Evolutionary conservation across 1,140 invertebrate species (phyloP), one percentile per base, ranked within the genome.

Genomic region (Ceratina calcarata): DNA sequence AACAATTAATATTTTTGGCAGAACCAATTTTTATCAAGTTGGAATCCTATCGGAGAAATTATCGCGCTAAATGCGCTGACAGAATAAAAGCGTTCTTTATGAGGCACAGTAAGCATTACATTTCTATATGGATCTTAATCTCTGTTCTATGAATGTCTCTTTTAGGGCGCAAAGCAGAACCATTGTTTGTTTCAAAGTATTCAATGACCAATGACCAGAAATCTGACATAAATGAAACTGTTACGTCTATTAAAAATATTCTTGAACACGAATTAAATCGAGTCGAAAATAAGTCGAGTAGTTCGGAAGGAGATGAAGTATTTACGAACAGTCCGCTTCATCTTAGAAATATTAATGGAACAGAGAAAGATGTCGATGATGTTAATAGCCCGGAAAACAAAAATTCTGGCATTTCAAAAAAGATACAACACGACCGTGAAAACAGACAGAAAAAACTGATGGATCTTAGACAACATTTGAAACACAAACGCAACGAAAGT

Each of bases 1-100:
- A 80, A 24, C 22, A 51, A 55, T 53, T 75, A 3, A 79, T 84
- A 24, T 84, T 84, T 61, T 51, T 84, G 22, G 75, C 16, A n/a
- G 76, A 83, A 16, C 8, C 53, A 2, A 8, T 57, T 0, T 84
- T 84, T 27, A 18, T 73, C 1, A 78, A 37, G 70, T 53, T 84
- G 16, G 83, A 84, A 51, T 22, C 45, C 0, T 53, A 58, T 16
- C 83, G 81, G 7, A 80, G n/a, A 20, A 72, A 70, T 79, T 64
- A 74, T 13, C 55, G 10, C 3, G 24, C 53, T 3, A 67, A 66
- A 8, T 80, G 66, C 51, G 70, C 67, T n/a, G 51, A 70, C 27
- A 84, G 80, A 32, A 83, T 84, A 74, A 51, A 84, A 80, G 24
- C 2, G n/a, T 84, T 75, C 57, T 84, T 81, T 76, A 24, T 74